Evolutionary conservation across 2,888 invertebrate genomes (phyloP).

Genomic region (Pammene fasciana): DNA sequence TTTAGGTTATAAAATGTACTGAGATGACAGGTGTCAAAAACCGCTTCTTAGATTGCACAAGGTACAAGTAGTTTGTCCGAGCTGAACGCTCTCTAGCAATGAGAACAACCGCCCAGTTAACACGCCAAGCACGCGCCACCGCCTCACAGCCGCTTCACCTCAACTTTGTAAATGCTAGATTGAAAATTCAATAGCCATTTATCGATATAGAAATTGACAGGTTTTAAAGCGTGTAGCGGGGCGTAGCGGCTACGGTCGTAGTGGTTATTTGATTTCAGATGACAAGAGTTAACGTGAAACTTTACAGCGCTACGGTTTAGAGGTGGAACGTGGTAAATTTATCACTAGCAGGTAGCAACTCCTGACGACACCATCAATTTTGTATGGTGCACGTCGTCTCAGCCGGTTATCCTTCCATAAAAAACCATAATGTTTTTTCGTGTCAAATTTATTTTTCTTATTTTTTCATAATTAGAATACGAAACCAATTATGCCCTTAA

Average conservation of each 20-base stretch:
- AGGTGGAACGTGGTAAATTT: conserved; percentile 3
- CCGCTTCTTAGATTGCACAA: too few species aligned
- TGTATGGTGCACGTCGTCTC: too few species aligned
- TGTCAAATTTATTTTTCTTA: too few species aligned
- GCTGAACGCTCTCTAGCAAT: conserved; percentile 1
- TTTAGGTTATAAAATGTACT: too few species aligned
- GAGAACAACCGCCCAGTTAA: conserved; percentile 28
- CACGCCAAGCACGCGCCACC: conserved; percentile 43
- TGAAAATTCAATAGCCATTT: conserved; percentile 25
- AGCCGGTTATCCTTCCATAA: too few species aligned
- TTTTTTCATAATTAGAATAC: too few species aligned
- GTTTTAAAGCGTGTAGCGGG: conserved; percentile 4
- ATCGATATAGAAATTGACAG: conserved; percentile 13
- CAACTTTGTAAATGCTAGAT: conserved; percentile 32
- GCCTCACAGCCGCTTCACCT: conserved; percentile 58
- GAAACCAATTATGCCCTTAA: too few species aligned
- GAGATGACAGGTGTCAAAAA: too few species aligned
- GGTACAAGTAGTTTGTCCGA: background rate
- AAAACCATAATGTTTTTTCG: too few species aligned
- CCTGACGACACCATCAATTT: background rate
- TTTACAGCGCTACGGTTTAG: conserved; percentile 5
- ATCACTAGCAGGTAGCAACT: background rate
- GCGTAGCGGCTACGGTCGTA: background rate
- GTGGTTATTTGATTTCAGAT: background rate
- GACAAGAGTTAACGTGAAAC: conserved; percentile 4